Evolutionary conservation across 2,888 invertebrate genomes (phyloP), one percentile per base, ranked within the genome.

Genomic region (Aquatica leii): DNA sequence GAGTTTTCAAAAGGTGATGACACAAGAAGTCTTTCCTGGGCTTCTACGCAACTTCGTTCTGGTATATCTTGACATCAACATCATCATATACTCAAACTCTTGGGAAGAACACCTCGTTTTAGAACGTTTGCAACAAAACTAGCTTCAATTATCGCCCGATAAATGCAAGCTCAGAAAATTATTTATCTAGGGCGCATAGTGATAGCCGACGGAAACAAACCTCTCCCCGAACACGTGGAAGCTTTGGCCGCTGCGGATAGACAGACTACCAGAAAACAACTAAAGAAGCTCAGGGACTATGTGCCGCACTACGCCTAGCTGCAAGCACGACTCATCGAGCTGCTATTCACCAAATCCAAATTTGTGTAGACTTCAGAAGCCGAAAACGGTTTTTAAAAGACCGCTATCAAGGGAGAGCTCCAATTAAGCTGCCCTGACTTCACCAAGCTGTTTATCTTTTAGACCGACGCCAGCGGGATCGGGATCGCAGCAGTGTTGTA

Each of bases 81-180:
- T n/a, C n/a, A n/a, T n/a, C 0, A 73, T 71, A 0, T 77, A 77
- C 52, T 53, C 77, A 1, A 76, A 77, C 6, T 56, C 21, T 21
- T 31, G 35, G 35, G 65, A 70, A 6, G 67, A 72, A 2, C 69
- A 72, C 48, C 46, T 63, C 58, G 57, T n/a, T n/a, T n/a, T n/a
- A n/a, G n/a, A n/a, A n/a, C n/a, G n/a, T n/a, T n/a, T n/a, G n/a
- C n/a, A n/a, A 12, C 43, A 54, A n/a, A 65, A 72, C 55, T 48
- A 51, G 1, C 51, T 71, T 8, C 31, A 48, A 1, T 41, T 41
- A 5, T 57, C 65, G 2, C 52, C 35, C 0, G 60, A 57, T 8
- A 72, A 69, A 34, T 72, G 71, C 21, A 5, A 41, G 1, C 63
- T 70, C 35, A 68, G 65, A 1, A 53, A 14, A 21, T 69, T 9